Evolutionary conservation across 2,113 vertebrate genomes (phyloP), one percentile per base, ranked within the genome.

Genomic region (Noturus placidus): DNA sequence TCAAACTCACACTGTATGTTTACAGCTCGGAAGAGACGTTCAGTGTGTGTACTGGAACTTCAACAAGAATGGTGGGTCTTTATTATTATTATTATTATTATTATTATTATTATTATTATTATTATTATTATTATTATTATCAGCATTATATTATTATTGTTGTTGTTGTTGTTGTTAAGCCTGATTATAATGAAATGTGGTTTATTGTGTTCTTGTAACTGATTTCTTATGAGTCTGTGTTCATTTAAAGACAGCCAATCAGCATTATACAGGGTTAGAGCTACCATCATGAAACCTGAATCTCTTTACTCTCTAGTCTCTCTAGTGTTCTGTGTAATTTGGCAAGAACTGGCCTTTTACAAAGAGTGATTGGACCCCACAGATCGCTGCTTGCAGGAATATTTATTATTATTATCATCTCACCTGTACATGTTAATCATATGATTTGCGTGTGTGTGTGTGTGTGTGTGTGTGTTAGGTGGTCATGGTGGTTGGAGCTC

Each of bases 11-110:
- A 6, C 77, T 59, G 3, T 57, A 2, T 35, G 46, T 83, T 95
- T 91, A 38, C 91, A 98, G 97, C 91, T 85, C 8, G 69, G 92
- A 25, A 88, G 91, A 85, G 82, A 90, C 0, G 92, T 96, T 67
- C 88, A 93, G 85, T 98, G 96, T 1, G 95, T 94, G 5, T 99
- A 96, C 93, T 97, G 97, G 97, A 96, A 99, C 94, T 97, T 97
- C 74, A 92, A 88, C 82, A 94, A 93, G 91, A 96, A 97, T 74
- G 22, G 97, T 96, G 91, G 90, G 95, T 77, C 25, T 72, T 19
- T 35, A 35, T 74, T 30, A 30, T 63, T 30, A 35, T 82, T 30
- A 2, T 35, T 46, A 38, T 54, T 33, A 56, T 22, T 17, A 25
- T 77, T 42, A 46, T 35, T 69, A 74, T 19, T 35, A 35, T 63